Conservation (phyloP, 2,888 invertebrate species). For the Drosophila nr. medialis region DNA sequence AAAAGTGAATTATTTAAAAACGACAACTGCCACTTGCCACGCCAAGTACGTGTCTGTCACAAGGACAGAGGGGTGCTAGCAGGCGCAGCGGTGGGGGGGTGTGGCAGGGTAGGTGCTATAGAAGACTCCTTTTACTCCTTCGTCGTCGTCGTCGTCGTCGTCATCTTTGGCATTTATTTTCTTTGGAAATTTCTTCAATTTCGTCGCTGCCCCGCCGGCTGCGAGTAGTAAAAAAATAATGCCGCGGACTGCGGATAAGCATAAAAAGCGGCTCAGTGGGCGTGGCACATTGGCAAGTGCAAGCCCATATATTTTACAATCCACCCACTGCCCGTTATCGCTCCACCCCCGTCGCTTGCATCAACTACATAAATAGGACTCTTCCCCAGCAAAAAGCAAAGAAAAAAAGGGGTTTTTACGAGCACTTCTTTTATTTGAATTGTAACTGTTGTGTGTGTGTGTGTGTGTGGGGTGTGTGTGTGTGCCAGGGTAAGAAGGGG, state of each 20-base stretch:
- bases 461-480: neutral
- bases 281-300: conserved; percentile 52
- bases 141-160: neutral
- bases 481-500: neutral
- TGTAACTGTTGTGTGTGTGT: conserved; percentile 21
- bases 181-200: conserved; percentile 48
- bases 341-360: neutral
- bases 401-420: conserved; percentile 46
- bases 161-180: conserved; percentile 59
- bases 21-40: conserved; percentile 31
- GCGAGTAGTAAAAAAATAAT: conserved; percentile 46
- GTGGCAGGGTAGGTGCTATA: neutral
- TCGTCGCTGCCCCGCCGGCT: neutral
- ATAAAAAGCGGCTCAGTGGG: conserved; percentile 47
- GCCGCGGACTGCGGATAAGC: conserved; percentile 59
- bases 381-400: conserved; percentile 1
- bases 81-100: neutral
- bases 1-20: conserved; percentile 42
- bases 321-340: neutral
- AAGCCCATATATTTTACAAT: conserved; percentile 64
- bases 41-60: conserved; percentile 47
- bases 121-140: conserved; percentile 4
- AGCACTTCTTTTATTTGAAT: conserved; percentile 26
- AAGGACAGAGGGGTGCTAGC: neutral
- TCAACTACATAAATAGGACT: conserved; percentile 13